Evolutionary conservation across 2,888 invertebrate genomes (phyloP).

Genomic region (Hemaris fuciformis): DNA sequence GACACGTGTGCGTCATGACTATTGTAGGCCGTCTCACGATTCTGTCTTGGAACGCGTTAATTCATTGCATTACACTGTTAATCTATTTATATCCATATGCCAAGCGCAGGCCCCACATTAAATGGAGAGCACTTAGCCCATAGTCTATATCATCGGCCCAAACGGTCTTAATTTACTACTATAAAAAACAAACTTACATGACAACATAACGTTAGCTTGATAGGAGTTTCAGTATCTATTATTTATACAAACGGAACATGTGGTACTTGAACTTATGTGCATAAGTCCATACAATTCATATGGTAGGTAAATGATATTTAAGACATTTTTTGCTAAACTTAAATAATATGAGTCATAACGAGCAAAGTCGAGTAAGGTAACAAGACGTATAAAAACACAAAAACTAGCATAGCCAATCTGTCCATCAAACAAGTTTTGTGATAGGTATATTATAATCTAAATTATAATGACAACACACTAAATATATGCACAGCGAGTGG

Average conservation of each 20-base stretch:
- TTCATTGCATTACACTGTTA: neutral
- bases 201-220: neutral
- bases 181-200: neutral
- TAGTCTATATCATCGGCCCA: neutral
- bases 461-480: neutral
- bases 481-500: neutral
- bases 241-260: neutral
- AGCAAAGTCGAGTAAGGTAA: neutral
- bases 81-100: neutral
- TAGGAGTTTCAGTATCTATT: neutral
- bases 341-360: neutral
- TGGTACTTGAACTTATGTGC: neutral
- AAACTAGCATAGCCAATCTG: neutral
- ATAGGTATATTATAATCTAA: neutral
- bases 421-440: neutral
- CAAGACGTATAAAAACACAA: neutral
- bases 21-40: neutral
- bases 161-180: neutral
- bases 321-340: neutral
- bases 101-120: neutral
- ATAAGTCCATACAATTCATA: neutral
- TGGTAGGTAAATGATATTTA: neutral
- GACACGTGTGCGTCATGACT: neutral
- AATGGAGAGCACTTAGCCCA: slow-evolving; percentile 1
- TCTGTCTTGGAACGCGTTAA: neutral